Evolutionary conservation across 2,797 vertebrate species (phyloP).

Genomic region (Takifugu ocellatus): DNA sequence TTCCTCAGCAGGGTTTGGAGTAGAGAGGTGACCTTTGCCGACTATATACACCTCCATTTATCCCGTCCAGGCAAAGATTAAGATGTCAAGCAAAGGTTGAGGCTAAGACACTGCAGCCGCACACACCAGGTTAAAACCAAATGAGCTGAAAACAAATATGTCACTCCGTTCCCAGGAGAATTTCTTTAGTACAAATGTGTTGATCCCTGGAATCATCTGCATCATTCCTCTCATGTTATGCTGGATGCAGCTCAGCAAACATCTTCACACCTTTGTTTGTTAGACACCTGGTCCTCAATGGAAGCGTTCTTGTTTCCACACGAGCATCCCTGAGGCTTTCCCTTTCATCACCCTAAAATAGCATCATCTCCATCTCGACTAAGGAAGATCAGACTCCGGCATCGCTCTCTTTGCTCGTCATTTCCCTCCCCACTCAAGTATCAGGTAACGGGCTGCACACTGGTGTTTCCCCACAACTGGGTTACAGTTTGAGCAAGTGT

Average conservation of each 20-base stretch:
- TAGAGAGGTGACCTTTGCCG: constrained; percentile 53
- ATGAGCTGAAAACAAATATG: not conserved
- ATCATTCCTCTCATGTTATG: constrained; percentile 10
- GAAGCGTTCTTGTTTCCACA: constrained; percentile 43
- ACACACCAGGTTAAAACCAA: constrained; percentile 17
- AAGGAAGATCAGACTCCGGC: constrained; percentile 44
- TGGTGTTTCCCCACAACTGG: constrained; percentile 6
- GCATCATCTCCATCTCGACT: constrained; percentile 56
- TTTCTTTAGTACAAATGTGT: not conserved
- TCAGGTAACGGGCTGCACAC: constrained; percentile 14
- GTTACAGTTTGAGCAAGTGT: constrained; percentile 11
- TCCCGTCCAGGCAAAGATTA: constrained; percentile 60
- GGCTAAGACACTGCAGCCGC: constrained; percentile 58
- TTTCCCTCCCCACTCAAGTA: constrained; percentile 27
- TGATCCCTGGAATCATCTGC: constrained; percentile 2
- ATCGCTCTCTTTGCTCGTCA: constrained; percentile 31
- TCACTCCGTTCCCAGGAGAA: not conserved
- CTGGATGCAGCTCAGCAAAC: constrained; percentile 15
- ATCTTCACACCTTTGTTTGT: constrained; percentile 31
- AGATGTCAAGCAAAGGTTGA: constrained; percentile 66
- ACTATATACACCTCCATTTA: constrained; percentile 36
- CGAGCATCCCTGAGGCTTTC: constrained; percentile 55
- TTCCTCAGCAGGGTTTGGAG: constrained; percentile 28
- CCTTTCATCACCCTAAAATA: constrained; percentile 63
- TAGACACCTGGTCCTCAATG: constrained; percentile 30